Evolutionary conservation across 2,888 invertebrate species (phyloP), one percentile per base, ranked within the genome.

Genomic region (Mylabris sibirica): DNA sequence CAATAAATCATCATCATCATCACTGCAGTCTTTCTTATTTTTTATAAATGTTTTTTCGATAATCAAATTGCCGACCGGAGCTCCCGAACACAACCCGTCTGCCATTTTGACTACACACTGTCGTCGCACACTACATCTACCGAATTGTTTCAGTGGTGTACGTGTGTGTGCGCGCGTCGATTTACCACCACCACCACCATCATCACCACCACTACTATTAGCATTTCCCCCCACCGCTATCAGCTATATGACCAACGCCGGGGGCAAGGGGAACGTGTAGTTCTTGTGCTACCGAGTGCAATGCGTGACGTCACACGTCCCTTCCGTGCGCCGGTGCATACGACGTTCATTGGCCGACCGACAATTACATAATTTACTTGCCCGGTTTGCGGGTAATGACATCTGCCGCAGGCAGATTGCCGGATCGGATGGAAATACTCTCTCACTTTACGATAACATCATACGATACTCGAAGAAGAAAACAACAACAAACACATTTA

Each of bases 31-130:
- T 30, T 30, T 30, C 8, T 30, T 85, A 78, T 87, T 87, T 86
- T 88, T 87, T 87, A 88, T 86, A 87, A 86, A 82, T 84, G 85
- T 84, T 86, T 84, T 87, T 83, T 86, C 88, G 84, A 86, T 30
- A 30, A 30, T 88, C 87, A 84, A 87, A 86, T 87, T 87, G 84
- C 87, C 86, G 85, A 87, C 89, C 86, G 87, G 86, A 84, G 88
- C 88, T 83, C 87, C 87, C 86, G 87, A 88, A 87, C 88, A 88
- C 89, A 89, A 89, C 89, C 90, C 90, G 90, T 92, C 92, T 91
- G 92, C 92, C 92, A 92, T 92, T 90, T 92, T 92, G 91, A 88
- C 82, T 89, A 90, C 90, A 88, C 90, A 88, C 89, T 88, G 88
- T 71, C 84, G 84, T 71, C 84, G 84, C 84, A 79, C 71, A 82